Conservation (phyloP, 1,140 invertebrate genomes). For the Coptotermes formosanus region DNA sequence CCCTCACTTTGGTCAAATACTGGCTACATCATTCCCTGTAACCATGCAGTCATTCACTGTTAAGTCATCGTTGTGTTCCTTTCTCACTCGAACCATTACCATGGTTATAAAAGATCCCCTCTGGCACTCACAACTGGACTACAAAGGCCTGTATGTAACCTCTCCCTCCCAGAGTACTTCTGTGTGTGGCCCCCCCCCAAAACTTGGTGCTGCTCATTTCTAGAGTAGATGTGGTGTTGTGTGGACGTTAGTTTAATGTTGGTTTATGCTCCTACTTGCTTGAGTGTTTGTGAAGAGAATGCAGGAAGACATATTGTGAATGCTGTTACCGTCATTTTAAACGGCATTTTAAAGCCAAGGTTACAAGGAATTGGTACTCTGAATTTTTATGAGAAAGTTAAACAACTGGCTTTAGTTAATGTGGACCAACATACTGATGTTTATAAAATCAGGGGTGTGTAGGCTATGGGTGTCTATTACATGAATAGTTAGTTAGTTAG, state of each 20-base stretch:
- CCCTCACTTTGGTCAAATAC: not conserved
- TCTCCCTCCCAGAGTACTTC: not conserved
- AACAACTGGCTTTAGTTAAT: too few species aligned
- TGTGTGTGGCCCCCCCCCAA: not conserved
- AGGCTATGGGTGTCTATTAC: too few species aligned
- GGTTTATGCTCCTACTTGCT: not conserved
- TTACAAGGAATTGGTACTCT: too few species aligned
- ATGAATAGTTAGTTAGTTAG: too few species aligned
- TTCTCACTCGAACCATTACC: not conserved
- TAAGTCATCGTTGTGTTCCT: not conserved
- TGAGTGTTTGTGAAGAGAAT: not conserved
- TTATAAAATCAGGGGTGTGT: too few species aligned
- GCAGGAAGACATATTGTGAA: not conserved
- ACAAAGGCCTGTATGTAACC: not conserved
- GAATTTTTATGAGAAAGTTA: too few species aligned
- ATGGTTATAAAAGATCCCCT: not conserved
- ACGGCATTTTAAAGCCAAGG: too few species aligned
- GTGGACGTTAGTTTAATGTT: not conserved
- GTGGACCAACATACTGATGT: too few species aligned
- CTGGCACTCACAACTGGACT: not conserved
- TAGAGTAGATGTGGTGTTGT: constrained; percentile 6
- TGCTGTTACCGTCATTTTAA: too few species aligned
- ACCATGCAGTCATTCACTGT: not conserved
- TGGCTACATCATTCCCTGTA: not conserved
- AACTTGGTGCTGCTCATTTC: not conserved